These are phyloP conservation scores for Podarcis lilfordi DNA, from an alignment of 2,797 vertebrate species.

Conservation along the genomic window DNA sequence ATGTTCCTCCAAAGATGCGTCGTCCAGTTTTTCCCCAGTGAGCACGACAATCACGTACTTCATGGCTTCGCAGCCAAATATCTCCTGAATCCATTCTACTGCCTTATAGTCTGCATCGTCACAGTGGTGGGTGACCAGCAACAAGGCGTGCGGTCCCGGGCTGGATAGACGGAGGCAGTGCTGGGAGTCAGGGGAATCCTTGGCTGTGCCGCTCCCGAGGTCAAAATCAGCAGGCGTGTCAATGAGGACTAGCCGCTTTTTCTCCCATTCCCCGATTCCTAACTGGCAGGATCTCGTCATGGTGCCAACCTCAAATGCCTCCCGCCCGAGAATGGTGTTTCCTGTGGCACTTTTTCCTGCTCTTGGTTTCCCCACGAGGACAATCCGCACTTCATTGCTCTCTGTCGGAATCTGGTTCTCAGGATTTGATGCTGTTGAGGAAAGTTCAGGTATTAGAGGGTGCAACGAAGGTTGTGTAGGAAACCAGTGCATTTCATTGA, in stretches of 20 bases:
- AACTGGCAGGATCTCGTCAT: fast-evolving
- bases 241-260: not conserved
- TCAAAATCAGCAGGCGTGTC: not conserved
- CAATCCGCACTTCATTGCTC: too few species aligned
- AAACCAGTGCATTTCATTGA: too few species aligned
- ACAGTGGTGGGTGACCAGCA: not conserved
- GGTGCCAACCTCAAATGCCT: too few species aligned
- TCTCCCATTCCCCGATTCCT: fast-evolving
- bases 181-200: fast-evolving
- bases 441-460: too few species aligned
- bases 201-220: fast-evolving
- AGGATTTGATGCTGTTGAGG: too few species aligned
- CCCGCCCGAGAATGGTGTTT: too few species aligned
- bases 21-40: not conserved
- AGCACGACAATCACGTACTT: not conserved
- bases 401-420: too few species aligned
- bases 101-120: fast-evolving
- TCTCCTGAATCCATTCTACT: fast-evolving
- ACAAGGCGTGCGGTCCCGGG: not conserved
- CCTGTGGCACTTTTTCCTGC: too few species aligned
- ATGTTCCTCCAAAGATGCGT: not conserved
- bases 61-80: fast-evolving
- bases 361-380: too few species aligned
- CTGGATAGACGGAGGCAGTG: not conserved
- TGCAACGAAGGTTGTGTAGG: too few species aligned